A percentile compares a stretch with the other conserved stretches of the same genome.
Conservation (phyloP, 2,888 invertebrate genomes). For the Polyommatus iphigenia region DNA sequence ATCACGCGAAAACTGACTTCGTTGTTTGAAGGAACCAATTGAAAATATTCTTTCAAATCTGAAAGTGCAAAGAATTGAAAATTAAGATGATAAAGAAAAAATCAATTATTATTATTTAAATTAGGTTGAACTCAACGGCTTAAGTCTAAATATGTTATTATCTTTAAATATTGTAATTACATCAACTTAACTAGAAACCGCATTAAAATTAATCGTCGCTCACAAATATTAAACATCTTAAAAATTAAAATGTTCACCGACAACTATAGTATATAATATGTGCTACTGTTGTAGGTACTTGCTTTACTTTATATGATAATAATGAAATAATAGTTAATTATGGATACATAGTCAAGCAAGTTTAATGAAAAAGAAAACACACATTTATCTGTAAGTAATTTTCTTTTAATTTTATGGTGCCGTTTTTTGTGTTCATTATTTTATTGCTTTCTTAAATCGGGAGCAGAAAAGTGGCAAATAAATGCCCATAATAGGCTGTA, state of each 20-base stretch:
- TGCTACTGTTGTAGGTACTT: too few relatives aligned
- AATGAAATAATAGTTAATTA: too few relatives aligned
- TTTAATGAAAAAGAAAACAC: neutral
- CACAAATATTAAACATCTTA: too few relatives aligned
- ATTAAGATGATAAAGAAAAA: neutral
- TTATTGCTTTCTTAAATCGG: neutral
- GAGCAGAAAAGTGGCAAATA: constrained; percentile 3
- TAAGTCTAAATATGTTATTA: too few relatives aligned
- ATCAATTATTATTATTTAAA: too few relatives aligned
- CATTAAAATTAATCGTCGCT: too few relatives aligned
- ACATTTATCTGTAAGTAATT: neutral
- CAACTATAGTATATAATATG: too few relatives aligned
- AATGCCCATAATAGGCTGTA: constrained; percentile 4
- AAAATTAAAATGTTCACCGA: too few relatives aligned
- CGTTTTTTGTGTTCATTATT: neutral
- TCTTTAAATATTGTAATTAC: too few relatives aligned
- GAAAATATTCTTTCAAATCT: constrained; percentile 14
- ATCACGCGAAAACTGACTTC: constrained; percentile 49
- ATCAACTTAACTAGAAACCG: too few relatives aligned
- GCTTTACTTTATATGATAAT: too few relatives aligned
- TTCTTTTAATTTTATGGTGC: neutral
- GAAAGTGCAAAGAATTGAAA: neutral
- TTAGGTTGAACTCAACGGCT: too few relatives aligned
- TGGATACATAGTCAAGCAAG: neutral
- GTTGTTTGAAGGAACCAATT: constrained; percentile 45